Base-by-base conservation (phyloP, 2,888 invertebrate genomes). In the Agonopterix arenella region DNA sequence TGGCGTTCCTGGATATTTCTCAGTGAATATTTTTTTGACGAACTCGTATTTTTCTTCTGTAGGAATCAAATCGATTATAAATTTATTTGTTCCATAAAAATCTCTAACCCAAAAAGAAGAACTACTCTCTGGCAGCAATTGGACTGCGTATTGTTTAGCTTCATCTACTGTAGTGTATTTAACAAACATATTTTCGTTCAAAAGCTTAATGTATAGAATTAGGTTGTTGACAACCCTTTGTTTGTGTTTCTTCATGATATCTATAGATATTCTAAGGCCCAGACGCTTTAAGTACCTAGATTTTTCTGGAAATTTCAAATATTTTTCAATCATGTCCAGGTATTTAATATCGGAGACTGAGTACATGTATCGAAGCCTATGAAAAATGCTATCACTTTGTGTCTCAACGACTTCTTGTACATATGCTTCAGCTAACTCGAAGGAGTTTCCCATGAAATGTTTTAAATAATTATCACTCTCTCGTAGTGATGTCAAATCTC, bases 191-290 rank as follows among this genome's bases (percentile, higher is more conserved):
- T 55, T 58, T 52, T 54, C 55, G 42, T 67, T 64, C 3, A 82
- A 50, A 43, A 69, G 46, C 5, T 57, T 54, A 2, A 73, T 36
- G 53, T 81, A 83, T 3, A 73, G 46, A 11, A 47, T 28, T 9
- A 75, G 69, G 4, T 67, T 63, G 3, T 60, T 60, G 40, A 71
- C 52, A 40, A 80, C 69, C 55, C 76, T 65, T 3, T 59, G 50
- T 57, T 75, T 81, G 53, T 80, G 66, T 50, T 76, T 76, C 36
- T 59, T 61, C 49, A 70, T 57, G 11, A 74, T 64, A 49, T 62
- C 53, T 56, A 65, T 70, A n/a, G 70, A 66, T 28, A 66, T 59
- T 45, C 66, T 61, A 11, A 61, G 55, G 18, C 73, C 70, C 28
- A 73, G 28, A 28, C 28, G 56, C 46, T 16, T 43, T 11, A 8